A percentile compares a stretch with the other conserved stretches of the same genome.
Evolutionary conservation across 2,797 vertebrate genomes (phyloP).

Genomic region (Astyanax mexicanus): DNA sequence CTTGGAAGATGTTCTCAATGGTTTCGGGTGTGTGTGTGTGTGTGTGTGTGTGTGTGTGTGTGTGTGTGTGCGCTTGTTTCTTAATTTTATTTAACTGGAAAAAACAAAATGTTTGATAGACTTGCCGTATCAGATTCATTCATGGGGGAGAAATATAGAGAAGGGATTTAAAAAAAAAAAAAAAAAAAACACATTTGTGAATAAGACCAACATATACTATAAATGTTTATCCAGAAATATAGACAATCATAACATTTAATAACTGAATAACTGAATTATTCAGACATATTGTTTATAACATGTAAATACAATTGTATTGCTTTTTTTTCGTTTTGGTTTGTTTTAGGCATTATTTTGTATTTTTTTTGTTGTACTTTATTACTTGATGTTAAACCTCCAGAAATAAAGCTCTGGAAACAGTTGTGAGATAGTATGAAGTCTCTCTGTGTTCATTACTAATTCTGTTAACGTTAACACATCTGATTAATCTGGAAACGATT

Average conservation of each 20-base stretch:
- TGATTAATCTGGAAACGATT: no score
- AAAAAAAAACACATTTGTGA: constrained; percentile 75
- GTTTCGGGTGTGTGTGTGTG: constrained; percentile 27
- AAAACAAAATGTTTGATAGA: constrained; percentile 13
- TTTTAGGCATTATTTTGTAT: constrained; percentile 99
- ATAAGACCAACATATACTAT: constrained; percentile 79
- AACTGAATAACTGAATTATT: constrained; percentile 90
- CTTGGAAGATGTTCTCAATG: constrained; percentile 27
- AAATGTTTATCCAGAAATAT: constrained; percentile 86
- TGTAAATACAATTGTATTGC: constrained; percentile 95
- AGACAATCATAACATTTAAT: constrained; percentile 98
- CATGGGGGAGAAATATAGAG: constrained; percentile 50
- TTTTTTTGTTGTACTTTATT: constrained; percentile 99
- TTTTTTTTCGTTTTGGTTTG: constrained; percentile 79
- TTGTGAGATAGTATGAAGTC: constrained; percentile 29
- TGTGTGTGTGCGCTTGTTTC: no score
- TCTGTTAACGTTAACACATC: no score
- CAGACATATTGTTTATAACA: constrained; percentile 97
- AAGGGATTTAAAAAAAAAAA: no score
- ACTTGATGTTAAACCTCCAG: constrained; percentile 99
- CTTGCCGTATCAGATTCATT: constrained; percentile 25
- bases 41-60: no score
- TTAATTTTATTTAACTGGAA: constrained; percentile 31
- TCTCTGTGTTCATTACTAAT: neutral
- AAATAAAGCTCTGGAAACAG: constrained; percentile 99